Evolutionary conservation across 1,140 invertebrate genomes (phyloP).

Genomic region (Steinernema khuongi): DNA sequence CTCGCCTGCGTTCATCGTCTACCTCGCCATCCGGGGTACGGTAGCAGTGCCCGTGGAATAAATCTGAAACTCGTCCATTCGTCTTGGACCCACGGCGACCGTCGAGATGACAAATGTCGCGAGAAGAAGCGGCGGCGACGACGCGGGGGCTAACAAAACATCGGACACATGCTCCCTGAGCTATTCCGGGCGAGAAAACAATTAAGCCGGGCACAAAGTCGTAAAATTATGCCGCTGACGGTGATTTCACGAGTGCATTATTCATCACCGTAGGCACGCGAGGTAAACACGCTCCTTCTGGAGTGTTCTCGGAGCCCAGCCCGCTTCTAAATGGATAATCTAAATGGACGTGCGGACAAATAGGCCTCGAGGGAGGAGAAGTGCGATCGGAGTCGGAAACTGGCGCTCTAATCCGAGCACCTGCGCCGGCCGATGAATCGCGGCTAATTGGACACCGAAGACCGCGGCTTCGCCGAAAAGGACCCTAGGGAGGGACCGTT

Average conservation of each 20-base stretch:
- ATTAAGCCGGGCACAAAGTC: neutral
- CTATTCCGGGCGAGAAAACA: neutral
- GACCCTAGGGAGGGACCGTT: neutral
- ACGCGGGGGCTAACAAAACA: neutral
- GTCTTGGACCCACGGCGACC: no score
- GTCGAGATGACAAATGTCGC: conserved; percentile 1
- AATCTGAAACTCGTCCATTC: no score
- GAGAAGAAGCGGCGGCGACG: neutral
- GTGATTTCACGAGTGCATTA: neutral
- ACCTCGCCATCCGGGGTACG: neutral
- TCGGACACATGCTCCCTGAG: neutral
- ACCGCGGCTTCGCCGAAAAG: neutral
- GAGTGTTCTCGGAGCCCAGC: no score
- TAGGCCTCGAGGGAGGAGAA: neutral
- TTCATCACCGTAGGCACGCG: neutral
- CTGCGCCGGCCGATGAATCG: conserved; percentile 1
- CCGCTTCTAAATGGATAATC: neutral
- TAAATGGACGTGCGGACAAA: neutral
- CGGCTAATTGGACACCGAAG: conserved; percentile 1
- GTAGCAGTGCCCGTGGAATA: neutral
- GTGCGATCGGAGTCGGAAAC: neutral
- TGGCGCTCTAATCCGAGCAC: neutral
- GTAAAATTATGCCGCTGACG: neutral
- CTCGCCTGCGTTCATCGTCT: neutral
- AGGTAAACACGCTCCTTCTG: neutral